phyloP scores from a whole-genome alignment of 1,140 invertebrate genomes.

The Aphelenchoides avenae region DNA sequence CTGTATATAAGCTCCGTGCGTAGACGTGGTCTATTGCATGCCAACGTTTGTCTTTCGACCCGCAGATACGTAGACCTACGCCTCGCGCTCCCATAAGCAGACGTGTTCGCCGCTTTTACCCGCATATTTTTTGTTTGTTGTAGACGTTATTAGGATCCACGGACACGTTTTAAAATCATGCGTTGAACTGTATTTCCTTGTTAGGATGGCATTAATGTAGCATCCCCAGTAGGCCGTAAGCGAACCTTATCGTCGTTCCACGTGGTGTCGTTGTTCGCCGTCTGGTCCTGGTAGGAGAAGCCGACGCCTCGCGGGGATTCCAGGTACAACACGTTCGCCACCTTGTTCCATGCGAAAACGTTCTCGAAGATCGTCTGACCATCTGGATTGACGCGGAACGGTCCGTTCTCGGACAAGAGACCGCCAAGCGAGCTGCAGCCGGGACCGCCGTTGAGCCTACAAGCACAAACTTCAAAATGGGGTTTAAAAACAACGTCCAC shows the following conservation, averaged over 20 bases:
- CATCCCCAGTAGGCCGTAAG: neutral
- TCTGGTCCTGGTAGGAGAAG: conserved; percentile 21
- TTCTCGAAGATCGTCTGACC: conserved; percentile 59
- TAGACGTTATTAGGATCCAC: too few species aligned
- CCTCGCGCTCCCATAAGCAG: too few species aligned
- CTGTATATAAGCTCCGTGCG: too few species aligned
- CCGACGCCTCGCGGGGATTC: conserved; percentile 48
- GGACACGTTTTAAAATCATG: too few species aligned
- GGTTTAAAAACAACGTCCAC: conserved; percentile 4
- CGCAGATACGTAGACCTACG: too few species aligned
- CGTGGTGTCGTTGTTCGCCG: conserved; percentile 48
- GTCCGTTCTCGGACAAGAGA: conserved; percentile 64
- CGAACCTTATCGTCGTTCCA: neutral
- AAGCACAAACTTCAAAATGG: conserved; percentile 59
- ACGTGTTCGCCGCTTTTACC: neutral
- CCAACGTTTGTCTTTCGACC: too few species aligned
- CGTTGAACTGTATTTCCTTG: too few species aligned
- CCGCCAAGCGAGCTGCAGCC: conserved; percentile 65
- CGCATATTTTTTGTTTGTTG: too few species aligned
- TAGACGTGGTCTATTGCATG: too few species aligned
- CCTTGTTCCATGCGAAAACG: conserved; percentile 53
- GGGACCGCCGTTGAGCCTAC: conserved; percentile 67
- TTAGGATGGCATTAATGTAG: too few species aligned
- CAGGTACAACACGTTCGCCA: conserved; percentile 52
- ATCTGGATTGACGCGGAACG: conserved; percentile 60